These are phyloP conservation scores for Anniella stebbinsi DNA, from an alignment of 2,797 vertebrate genomes.

Conservation along the genomic window DNA sequence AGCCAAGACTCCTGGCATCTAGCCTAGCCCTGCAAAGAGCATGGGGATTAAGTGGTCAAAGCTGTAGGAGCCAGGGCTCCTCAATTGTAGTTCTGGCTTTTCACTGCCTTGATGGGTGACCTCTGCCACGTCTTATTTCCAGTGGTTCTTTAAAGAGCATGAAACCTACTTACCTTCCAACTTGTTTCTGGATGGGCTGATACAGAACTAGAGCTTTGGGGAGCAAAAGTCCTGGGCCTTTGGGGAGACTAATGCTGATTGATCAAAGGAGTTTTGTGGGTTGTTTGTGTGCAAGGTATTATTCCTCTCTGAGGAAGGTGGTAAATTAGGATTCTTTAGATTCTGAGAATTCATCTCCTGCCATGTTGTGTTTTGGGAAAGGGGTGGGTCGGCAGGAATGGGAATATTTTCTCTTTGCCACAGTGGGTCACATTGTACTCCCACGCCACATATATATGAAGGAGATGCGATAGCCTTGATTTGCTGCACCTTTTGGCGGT, in stretches of 20 bases:
- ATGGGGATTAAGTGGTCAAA: slow-evolving; percentile 28
- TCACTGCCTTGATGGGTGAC: slow-evolving; percentile 29
- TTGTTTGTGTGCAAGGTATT: neutral
- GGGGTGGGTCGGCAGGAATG: neutral
- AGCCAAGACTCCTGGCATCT: slow-evolving; percentile 8
- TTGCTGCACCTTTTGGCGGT: neutral
- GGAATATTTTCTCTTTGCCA: neutral
- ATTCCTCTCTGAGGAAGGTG: neutral
- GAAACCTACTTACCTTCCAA: slow-evolving; percentile 13
- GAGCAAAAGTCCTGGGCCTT: neutral
- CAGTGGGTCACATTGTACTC: neutral
- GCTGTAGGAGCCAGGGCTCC: slow-evolving; percentile 8
- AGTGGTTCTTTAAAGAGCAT: slow-evolving; percentile 25
- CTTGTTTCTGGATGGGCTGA: neutral
- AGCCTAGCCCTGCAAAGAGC: neutral
- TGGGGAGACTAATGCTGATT: neutral
- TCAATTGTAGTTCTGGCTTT: slow-evolving; percentile 17
- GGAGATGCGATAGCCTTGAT: neutral
- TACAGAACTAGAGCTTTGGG: neutral
- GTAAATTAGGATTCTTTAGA: neutral
- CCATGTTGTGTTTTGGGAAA: neutral
- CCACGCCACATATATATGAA: neutral
- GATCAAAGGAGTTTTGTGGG: neutral
- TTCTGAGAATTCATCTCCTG: neutral
- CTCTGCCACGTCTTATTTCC: slow-evolving; percentile 22